phyloP scores from a whole-genome alignment of 2,113 vertebrate species.

The Anser cygnoides region DNA sequence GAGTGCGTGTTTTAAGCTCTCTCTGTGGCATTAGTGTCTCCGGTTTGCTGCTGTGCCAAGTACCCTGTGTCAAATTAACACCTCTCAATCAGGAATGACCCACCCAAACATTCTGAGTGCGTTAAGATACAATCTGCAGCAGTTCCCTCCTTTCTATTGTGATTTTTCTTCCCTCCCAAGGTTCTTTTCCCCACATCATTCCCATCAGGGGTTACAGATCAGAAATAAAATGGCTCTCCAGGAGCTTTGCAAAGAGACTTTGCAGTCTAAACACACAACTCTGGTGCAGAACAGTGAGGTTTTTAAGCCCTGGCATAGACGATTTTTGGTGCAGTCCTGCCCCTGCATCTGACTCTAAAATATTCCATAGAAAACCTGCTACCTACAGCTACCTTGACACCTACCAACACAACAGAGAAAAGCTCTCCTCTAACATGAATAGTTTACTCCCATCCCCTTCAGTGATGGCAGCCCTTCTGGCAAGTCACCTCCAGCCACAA shows the following conservation, averaged over 20 bases:
- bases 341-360: background rate
- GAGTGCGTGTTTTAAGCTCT: background rate
- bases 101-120: background rate
- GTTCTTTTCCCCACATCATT: background rate
- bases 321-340: background rate
- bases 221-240: background rate
- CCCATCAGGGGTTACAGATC: background rate
- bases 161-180: background rate
- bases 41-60: background rate
- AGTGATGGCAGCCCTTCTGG: background rate
- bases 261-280: conserved; percentile 56
- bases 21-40: background rate
- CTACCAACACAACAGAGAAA: background rate
- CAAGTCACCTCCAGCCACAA: background rate
- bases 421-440: fast-evolving
- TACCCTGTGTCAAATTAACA: background rate
- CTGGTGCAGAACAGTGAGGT: conserved; percentile 46
- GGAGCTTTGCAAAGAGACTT: conserved; percentile 55
- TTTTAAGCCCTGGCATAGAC: background rate
- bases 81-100: background rate
- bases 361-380: background rate
- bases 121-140: background rate
- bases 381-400: background rate
- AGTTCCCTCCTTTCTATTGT: background rate
- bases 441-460: background rate